phyloP scores from a whole-genome alignment of 2,797 vertebrate genomes.

The Pagetopsis macropterus region DNA sequence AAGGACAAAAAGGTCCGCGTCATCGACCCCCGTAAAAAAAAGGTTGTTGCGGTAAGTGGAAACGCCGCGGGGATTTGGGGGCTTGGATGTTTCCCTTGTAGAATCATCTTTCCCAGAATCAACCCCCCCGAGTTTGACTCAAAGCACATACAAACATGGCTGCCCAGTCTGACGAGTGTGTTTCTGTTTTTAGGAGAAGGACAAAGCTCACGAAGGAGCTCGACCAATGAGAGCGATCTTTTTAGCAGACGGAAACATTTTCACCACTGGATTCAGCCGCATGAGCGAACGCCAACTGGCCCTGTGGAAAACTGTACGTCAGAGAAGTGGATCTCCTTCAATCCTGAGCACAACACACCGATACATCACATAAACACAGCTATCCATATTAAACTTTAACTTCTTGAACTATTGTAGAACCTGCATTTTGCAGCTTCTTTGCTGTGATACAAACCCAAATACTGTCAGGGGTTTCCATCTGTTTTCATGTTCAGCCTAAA shows the following conservation, averaged over 20 bases:
- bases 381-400: not conserved
- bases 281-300: conserved; percentile 99
- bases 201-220: conserved; percentile 96
- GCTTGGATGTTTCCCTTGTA: not conserved
- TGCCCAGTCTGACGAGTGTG: conserved; percentile 39
- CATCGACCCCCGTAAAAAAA: conserved; percentile 94
- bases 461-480: not conserved
- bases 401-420: not conserved
- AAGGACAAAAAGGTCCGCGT: conserved; percentile 98
- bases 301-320: conserved; percentile 94
- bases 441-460: not conserved
- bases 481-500: not conserved
- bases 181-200: conserved; percentile 90
- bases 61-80: not conserved
- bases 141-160: conserved; percentile 20
- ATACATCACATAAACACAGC: conserved; percentile 10
- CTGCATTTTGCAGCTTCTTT: not conserved
- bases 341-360: conserved; percentile 17
- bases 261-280: conserved; percentile 98
- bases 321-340: conserved; percentile 1
- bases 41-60: conserved; percentile 89
- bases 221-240: conserved; percentile 98
- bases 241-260: conserved; percentile 93
- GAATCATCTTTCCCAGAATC: conserved; percentile 26
- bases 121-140: not conserved